Base-by-base conservation (phyloP, 2,113 vertebrate species). In the Pygoscelis antarcticus region DNA sequence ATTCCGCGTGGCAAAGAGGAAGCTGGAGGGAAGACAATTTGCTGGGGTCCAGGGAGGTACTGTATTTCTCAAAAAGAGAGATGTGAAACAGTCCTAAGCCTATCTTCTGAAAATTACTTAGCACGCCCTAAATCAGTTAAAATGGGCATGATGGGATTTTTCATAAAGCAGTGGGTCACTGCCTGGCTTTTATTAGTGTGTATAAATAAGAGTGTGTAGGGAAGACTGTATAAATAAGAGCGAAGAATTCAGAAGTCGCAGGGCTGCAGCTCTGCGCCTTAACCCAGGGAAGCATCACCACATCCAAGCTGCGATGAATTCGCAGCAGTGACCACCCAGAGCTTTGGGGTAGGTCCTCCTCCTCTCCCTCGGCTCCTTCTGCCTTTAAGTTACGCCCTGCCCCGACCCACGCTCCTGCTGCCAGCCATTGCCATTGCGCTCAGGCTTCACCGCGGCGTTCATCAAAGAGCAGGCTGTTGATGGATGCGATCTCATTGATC, bases 371-470 rank as follows among this genome's bases (percentile, higher is more conserved):
- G 36, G 30, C 52, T 74, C 65, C 30, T 79, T 8, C 83, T 68
- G 66, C 76, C 38, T 34, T 36, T 19, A 10, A 23, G 69, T 49
- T 44, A 13, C 5, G 14, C 30, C 72, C 55, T 78, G 69, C 25
- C 61, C 62, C 6, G 8, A 3, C 34, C 46, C 3, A 0, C 1
- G 0, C 36, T 51, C 36, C 52, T 2, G 9, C 22, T 58, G 30
- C 13, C 69, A 68, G 62, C 21, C 61, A 5, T 20, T 22, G 55
- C 66, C 32, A 3, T 8, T 8, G 38, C 20, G 4, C 40, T 21
- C 44, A 2, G 62, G 32, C 40, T 70, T 36, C 32, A 21, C 75
- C 1, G 0, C 3, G 0, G 40, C 0, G 2, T 18, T 70, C 69
- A 26, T 74, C 89, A 57, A 74, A 77, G 86, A 47, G 34, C 44